phyloP scores from a whole-genome alignment of 2,113 vertebrate genomes.

The Ceyx melanurus region DNA sequence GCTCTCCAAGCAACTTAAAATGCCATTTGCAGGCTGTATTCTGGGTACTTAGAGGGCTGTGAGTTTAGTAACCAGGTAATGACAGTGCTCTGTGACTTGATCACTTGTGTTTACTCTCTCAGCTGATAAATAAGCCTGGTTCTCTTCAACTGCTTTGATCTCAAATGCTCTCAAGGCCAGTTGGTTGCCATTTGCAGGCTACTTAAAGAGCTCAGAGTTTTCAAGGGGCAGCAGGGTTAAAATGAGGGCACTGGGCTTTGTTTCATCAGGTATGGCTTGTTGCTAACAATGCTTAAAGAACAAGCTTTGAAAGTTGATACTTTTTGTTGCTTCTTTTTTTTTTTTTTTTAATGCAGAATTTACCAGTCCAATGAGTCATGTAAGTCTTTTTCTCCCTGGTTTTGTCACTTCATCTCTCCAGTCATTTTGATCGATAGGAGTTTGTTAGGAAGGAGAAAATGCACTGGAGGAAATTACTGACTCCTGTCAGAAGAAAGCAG shows the following conservation, averaged over 20 bases:
- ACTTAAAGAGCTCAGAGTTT: background rate
- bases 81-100: background rate
- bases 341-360: background rate
- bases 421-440: background rate
- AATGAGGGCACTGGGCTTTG: background rate
- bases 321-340: background rate
- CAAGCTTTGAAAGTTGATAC: background rate
- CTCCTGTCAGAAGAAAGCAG: background rate
- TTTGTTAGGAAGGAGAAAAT: constrained; percentile 1
- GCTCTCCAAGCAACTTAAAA: background rate
- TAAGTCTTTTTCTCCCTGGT: background rate
- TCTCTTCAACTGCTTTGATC: background rate
- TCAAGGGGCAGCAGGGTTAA: background rate
- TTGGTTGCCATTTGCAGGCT: background rate
- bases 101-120: background rate
- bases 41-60: background rate
- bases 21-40: background rate
- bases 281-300: background rate
- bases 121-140: background rate
- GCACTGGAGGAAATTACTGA: background rate
- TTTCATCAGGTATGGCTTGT: background rate
- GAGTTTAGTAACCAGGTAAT: background rate
- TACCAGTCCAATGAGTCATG: background rate
- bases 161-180: background rate
- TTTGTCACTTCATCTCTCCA: background rate